These are phyloP conservation scores for Dicrostonyx torquatus DNA, from an alignment of 2,797 vertebrate genomes.

Conservation along the genomic window DNA sequence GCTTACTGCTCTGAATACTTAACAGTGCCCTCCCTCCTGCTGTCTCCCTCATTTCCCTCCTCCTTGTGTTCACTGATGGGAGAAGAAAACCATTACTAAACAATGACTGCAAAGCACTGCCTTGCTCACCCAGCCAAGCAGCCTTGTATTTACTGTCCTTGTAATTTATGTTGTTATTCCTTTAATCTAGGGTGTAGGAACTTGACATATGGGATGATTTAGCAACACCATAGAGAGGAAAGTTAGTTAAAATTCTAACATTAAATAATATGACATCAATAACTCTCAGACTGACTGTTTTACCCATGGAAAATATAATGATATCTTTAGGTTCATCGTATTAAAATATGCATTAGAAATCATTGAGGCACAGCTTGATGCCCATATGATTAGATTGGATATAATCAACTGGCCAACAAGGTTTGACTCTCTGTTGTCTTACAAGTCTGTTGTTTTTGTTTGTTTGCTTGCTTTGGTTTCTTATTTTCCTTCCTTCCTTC, in stretches of 20 bases:
- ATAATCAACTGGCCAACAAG: not conserved
- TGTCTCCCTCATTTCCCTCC: conserved; percentile 30
- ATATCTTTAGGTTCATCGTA: not conserved
- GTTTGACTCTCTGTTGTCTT: not conserved
- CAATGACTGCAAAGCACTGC: not conserved
- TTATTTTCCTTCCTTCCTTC: not conserved
- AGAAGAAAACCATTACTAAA: conserved; percentile 55
- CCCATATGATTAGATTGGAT: not conserved
- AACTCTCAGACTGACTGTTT: conserved; percentile 35
- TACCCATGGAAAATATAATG: not conserved
- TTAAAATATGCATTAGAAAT: not conserved
- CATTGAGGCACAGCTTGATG: not conserved
- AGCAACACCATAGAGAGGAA: conserved; percentile 8
- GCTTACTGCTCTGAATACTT: not conserved
- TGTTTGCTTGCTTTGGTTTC: not conserved
- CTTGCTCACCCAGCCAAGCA: conserved; percentile 30
- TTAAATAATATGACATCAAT: conserved; percentile 41
- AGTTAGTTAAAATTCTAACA: conserved; percentile 15
- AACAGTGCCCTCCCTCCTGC: not conserved
- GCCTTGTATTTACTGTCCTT: conserved; percentile 46
- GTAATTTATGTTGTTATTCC: conserved; percentile 64
- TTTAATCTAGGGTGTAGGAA: conserved; percentile 11
- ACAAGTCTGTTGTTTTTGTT: not conserved
- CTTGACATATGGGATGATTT: conserved; percentile 50
- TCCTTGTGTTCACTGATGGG: conserved; percentile 28